Conservation (phyloP, 1,140 invertebrate species). For the Drosophila bipectinata region DNA sequence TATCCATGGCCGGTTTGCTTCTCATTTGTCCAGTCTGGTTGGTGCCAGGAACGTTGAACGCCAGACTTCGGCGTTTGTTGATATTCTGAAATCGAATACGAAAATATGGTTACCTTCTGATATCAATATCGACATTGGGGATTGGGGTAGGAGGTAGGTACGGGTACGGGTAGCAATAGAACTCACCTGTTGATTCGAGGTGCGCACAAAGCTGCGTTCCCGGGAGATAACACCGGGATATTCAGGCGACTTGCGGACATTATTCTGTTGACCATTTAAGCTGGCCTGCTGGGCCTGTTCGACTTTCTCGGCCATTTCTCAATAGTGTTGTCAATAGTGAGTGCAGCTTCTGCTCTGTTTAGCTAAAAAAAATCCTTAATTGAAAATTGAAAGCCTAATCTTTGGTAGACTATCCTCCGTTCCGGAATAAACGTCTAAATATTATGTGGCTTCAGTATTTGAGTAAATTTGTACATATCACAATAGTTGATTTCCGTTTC, state of each 20-base stretch:
- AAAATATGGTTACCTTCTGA: conserved; percentile 23
- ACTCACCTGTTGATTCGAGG: conserved; percentile 85
- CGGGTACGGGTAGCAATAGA: neutral
- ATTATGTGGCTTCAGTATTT: conserved; percentile 70
- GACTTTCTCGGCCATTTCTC: conserved; percentile 74
- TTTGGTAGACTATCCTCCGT: conserved; percentile 60
- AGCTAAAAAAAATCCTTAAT: conserved; percentile 38
- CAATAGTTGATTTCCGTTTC: conserved; percentile 62
- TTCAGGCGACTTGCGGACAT: conserved; percentile 78
- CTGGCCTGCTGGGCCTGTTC: conserved; percentile 68
- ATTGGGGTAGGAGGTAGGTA: neutral
- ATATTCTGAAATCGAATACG: conserved; percentile 59
- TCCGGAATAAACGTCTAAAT: conserved; percentile 58
- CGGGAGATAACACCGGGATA: conserved; percentile 85
- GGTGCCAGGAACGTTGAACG: conserved; percentile 77
- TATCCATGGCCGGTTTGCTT: conserved; percentile 92
- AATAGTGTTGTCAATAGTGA: neutral
- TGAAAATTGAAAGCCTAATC: conserved; percentile 69
- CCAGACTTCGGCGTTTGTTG: conserved; percentile 83
- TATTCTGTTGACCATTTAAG: conserved; percentile 66
- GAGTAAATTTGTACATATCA: conserved; percentile 82
- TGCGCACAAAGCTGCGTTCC: conserved; percentile 86
- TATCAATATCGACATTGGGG: conserved; percentile 6
- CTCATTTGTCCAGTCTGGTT: conserved; percentile 80
- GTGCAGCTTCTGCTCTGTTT: conserved; percentile 37